Percentiles rank a stretch among this genome's conserved stretches.
Evolutionary conservation across 2,888 invertebrate genomes (phyloP).

Genomic region (Orthosia cruda): DNA sequence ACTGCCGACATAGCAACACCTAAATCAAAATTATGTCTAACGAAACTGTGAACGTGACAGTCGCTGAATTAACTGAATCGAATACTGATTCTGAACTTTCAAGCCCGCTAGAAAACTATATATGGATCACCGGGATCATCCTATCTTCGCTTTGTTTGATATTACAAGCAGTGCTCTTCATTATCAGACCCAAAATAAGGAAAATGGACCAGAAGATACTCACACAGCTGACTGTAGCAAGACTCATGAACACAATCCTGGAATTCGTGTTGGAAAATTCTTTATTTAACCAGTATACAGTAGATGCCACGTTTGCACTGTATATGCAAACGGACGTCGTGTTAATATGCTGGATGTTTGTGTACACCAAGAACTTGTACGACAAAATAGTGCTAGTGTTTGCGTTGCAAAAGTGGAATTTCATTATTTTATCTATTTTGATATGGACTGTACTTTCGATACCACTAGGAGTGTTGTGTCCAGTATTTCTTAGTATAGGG

Average conservation of each 20-base stretch:
- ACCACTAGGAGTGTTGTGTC: conserved; percentile 73
- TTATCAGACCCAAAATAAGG: conserved; percentile 73
- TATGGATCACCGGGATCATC: conserved; percentile 78
- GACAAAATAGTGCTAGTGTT: conserved; percentile 83
- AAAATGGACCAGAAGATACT: conserved; percentile 82
- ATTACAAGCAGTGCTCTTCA: conserved; percentile 72
- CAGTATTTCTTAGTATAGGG: conserved; percentile 42
- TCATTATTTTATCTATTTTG: conserved; percentile 66
- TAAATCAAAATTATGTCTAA: conserved; percentile 11
- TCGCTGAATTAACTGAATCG: too few relatives aligned
- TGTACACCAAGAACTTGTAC: conserved; percentile 83
- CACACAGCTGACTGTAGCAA: conserved; percentile 78
- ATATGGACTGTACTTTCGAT: conserved; percentile 75
- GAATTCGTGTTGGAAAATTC: conserved; percentile 73
- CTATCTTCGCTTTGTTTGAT: conserved; percentile 74
- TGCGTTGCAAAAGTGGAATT: conserved; percentile 66
- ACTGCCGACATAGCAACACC: neutral
- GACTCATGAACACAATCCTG: conserved; percentile 74
- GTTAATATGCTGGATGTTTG: conserved; percentile 81
- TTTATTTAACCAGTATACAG: conserved; percentile 17
- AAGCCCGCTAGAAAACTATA: neutral
- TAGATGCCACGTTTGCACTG: conserved; percentile 64
- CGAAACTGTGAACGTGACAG: too few relatives aligned
- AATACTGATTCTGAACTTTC: too few relatives aligned
- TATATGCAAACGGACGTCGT: conserved; percentile 80